These are phyloP conservation scores for Macrochelys suwanniensis DNA, from an alignment of 2,797 vertebrate species.

Conservation along the genomic window DNA sequence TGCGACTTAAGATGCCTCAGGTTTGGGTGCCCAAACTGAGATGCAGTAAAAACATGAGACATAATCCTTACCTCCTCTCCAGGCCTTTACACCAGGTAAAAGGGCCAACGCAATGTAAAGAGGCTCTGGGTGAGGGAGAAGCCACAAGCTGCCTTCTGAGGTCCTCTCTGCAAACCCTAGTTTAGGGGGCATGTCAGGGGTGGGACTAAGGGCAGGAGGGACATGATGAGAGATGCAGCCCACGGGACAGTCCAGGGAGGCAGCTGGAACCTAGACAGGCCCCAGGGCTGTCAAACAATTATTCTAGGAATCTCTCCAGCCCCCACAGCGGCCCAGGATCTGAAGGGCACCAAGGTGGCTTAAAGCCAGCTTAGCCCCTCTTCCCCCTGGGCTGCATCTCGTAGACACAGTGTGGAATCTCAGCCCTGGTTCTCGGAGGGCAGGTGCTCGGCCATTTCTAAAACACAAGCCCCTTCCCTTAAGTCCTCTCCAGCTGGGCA, in stretches of 20 bases:
- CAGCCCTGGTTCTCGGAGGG: neutral
- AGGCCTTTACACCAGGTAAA: neutral
- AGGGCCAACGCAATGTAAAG: neutral
- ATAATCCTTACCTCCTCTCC: neutral
- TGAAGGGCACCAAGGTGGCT: too few relatives aligned
- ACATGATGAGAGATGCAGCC: neutral
- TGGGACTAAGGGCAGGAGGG: neutral
- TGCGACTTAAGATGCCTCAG: neutral
- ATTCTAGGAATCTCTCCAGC: neutral
- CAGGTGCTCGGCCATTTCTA: too few relatives aligned
- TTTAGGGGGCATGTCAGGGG: neutral
- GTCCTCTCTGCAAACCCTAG: neutral
- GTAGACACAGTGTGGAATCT: neutral
- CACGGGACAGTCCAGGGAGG: neutral
- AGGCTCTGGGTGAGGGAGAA: neutral
- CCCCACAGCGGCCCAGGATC: neutral
- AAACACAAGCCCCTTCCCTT: rapidly evolving
- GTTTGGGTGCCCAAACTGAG: neutral
- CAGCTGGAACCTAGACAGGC: neutral
- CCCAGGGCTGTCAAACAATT: neutral
- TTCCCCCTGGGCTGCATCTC: neutral
- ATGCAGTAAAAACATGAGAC: neutral
- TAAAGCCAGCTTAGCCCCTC: neutral
- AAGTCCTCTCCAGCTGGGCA: rapidly evolving
- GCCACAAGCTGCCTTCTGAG: too few relatives aligned